phyloP scores from a whole-genome alignment of 2,113 vertebrate species.

The Falcunculus frontatus region DNA sequence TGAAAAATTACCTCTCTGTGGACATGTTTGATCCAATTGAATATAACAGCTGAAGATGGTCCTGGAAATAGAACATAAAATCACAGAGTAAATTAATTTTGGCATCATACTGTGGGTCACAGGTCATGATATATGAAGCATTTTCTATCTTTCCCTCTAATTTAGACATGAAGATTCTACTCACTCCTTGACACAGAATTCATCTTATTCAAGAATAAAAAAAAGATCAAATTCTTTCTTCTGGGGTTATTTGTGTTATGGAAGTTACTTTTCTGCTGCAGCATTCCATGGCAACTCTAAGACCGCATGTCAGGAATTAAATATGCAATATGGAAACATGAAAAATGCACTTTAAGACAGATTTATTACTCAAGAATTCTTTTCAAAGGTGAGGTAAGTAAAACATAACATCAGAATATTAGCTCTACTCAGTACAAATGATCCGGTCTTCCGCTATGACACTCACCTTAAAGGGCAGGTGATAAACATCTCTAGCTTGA shows the following conservation, averaged over 20 bases:
- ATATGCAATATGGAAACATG: background rate
- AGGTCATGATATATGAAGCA: background rate
- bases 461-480: conserved; percentile 91
- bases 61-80: conserved; percentile 76
- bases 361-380: background rate
- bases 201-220: background rate
- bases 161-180: background rate
- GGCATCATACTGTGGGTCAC: background rate
- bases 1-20: conserved; percentile 83
- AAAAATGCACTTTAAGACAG: background rate
- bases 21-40: conserved; percentile 81
- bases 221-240: background rate
- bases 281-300: background rate
- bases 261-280: background rate
- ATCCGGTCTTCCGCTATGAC: background rate
- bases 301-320: background rate
- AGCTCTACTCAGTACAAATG: background rate
- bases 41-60: conserved; percentile 90
- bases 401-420: background rate
- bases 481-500: conserved; percentile 94
- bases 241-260: background rate
- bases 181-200: background rate
- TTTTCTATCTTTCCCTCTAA: background rate
- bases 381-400: background rate
- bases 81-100: conserved; percentile 35